Percentiles rank a stretch among this genome's conserved stretches.
These are phyloP conservation scores for Typhlomys cinereus DNA, from an alignment of 2,113 vertebrate genomes.

Conservation along the genomic window DNA sequence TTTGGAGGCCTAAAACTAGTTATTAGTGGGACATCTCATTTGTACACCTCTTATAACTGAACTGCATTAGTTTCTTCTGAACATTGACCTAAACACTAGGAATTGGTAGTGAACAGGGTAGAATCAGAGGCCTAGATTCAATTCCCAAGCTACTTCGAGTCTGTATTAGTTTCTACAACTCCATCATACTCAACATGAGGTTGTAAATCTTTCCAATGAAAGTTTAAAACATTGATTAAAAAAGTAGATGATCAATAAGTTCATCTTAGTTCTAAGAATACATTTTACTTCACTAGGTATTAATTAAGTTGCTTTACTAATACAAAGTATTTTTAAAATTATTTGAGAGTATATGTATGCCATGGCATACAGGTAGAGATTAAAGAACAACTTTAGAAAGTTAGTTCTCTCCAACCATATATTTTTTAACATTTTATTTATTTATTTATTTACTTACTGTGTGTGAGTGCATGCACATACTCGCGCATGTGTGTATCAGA, in stretches of 20 bases:
- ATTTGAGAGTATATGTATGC: too few species aligned
- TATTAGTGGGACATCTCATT: background rate
- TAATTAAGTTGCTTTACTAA: too few species aligned
- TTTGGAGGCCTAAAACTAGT: background rate
- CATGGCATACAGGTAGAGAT: too few species aligned
- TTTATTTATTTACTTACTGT: too few species aligned
- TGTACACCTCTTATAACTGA: background rate
- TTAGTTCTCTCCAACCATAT: too few species aligned
- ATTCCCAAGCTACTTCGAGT: background rate
- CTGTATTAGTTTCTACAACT: background rate
- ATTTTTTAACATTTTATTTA: too few species aligned
- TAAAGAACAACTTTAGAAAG: too few species aligned
- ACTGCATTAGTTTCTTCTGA: background rate
- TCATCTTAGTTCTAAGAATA: background rate
- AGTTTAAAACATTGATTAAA: background rate
- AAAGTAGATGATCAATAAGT: constrained; percentile 5
- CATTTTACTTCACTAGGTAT: background rate
- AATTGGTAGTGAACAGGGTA: background rate
- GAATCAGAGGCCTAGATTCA: background rate
- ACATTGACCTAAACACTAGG: background rate
- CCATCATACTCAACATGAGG: background rate
- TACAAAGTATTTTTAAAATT: too few species aligned
- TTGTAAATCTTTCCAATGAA: background rate
- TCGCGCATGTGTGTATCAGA: too few species aligned
- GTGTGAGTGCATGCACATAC: too few species aligned